Conservation (phyloP, 2,888 invertebrate genomes). For the Hipparchia semele region DNA sequence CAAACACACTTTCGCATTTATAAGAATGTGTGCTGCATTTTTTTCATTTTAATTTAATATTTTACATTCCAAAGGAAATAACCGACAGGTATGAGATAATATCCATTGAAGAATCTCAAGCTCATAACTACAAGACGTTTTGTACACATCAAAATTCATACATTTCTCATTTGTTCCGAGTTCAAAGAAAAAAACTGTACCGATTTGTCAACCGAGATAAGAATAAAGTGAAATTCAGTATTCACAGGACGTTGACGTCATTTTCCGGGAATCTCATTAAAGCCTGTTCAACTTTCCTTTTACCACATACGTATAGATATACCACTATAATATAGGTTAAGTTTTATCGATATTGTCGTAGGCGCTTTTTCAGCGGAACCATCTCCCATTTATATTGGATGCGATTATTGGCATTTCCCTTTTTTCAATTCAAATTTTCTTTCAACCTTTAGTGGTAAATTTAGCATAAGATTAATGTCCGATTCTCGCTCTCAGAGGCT, state of each 20-base stretch:
- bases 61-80: background rate
- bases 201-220: slow-evolving; percentile 7
- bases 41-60: background rate
- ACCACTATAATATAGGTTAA: background rate
- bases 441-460: slow-evolving; percentile 54
- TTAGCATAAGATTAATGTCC: slow-evolving; percentile 46
- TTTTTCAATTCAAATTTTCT: slow-evolving; percentile 59
- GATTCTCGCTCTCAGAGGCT: slow-evolving; percentile 21
- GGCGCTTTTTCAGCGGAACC: slow-evolving; percentile 48
- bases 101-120: background rate
- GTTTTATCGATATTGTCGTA: slow-evolving; percentile 43
- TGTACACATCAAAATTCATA: background rate
- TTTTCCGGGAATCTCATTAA: slow-evolving; percentile 33
- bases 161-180: background rate
- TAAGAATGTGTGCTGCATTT: background rate
- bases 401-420: slow-evolving; percentile 59
- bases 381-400: slow-evolving; percentile 64
- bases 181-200: background rate
- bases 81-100: background rate
- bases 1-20: no score
- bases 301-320: slow-evolving; percentile 18
- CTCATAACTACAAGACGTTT: background rate
- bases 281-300: slow-evolving; percentile 35
- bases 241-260: slow-evolving; percentile 22
- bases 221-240: slow-evolving; percentile 17